Conservation (phyloP, 2,888 invertebrate species). For the Pelosia muscerda region DNA sequence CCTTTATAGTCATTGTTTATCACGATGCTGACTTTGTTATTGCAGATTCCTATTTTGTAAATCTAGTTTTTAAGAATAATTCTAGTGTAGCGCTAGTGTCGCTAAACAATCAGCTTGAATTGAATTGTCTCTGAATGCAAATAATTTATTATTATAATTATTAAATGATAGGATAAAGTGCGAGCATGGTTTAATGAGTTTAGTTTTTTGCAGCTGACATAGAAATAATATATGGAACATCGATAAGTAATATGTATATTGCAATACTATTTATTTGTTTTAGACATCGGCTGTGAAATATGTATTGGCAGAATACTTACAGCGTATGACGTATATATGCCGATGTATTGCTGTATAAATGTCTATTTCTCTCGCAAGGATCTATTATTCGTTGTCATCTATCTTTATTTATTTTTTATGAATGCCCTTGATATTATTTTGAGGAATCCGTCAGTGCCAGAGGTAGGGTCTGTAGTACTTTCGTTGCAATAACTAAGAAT, state of each 20-base stretch:
- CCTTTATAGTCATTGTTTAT: constrained; percentile 38
- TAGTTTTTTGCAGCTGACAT: constrained; percentile 50
- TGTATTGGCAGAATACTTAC: constrained; percentile 52
- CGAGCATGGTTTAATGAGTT: constrained; percentile 53
- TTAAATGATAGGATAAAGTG: constrained; percentile 63
- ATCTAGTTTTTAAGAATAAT: constrained; percentile 79
- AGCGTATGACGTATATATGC: constrained; percentile 34
- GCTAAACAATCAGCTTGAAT: constrained; percentile 60
- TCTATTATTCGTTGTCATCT: constrained; percentile 42
- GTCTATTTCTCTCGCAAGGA: constrained; percentile 46
- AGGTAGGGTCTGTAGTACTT: constrained; percentile 52
- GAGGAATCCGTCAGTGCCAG: constrained; percentile 65
- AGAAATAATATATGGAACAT: constrained; percentile 41
- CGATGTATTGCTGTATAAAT: constrained; percentile 43
- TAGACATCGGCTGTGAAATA: constrained; percentile 62
- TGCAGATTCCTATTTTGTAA: constrained; percentile 86
- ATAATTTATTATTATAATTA: constrained; percentile 72
- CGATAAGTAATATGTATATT: constrained; percentile 32
- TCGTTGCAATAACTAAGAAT: constrained; percentile 55
- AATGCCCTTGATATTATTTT: constrained; percentile 57
- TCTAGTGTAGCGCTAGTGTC: constrained; percentile 55
- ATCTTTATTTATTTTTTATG: constrained; percentile 43
- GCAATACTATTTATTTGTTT: constrained; percentile 39
- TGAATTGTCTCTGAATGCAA: constrained; percentile 62
- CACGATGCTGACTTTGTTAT: constrained; percentile 63